A percentile compares a stretch with the other conserved stretches of the same genome.
phyloP scores from a whole-genome alignment of 2,888 invertebrate genomes.

The Aproaerema taeniolella region DNA sequence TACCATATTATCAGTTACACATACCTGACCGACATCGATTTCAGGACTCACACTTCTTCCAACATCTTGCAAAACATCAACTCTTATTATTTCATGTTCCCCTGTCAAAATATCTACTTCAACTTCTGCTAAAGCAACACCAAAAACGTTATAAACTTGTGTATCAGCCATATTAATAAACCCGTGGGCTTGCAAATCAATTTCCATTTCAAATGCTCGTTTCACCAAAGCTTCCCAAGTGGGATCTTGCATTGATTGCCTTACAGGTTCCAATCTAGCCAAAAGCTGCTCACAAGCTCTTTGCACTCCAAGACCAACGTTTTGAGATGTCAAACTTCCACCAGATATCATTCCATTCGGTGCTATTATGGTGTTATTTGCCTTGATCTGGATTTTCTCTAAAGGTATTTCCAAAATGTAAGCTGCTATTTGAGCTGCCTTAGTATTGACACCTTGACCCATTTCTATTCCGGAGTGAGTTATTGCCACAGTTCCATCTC shows the following conservation, averaged over 20 bases:
- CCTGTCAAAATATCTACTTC: slow-evolving; percentile 88
- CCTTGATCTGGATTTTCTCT: slow-evolving; percentile 76
- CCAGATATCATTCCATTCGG: slow-evolving; percentile 78
- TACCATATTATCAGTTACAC: too few relatives aligned
- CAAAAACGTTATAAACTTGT: slow-evolving; percentile 76
- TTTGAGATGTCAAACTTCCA: slow-evolving; percentile 74
- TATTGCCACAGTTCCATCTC: slow-evolving; percentile 81
- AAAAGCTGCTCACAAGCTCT: slow-evolving; percentile 37
- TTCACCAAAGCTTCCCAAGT: slow-evolving; percentile 59
- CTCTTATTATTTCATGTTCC: slow-evolving; percentile 79
- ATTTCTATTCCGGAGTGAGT: slow-evolving; percentile 82
- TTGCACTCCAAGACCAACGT: slow-evolving; percentile 38
- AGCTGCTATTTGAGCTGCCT: slow-evolving; percentile 84
- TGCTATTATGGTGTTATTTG: slow-evolving; percentile 66
- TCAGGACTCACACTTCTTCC: slow-evolving; percentile 83
- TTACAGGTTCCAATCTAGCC: slow-evolving; percentile 51
- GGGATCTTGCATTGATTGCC: slow-evolving; percentile 57
- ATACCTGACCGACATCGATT: slow-evolving; percentile 82
- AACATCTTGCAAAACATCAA: slow-evolving; percentile 83
- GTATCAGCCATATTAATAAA: slow-evolving; percentile 61
- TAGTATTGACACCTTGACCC: slow-evolving; percentile 88
- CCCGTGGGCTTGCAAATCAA: slow-evolving; percentile 73
- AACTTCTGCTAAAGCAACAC: slow-evolving; percentile 80
- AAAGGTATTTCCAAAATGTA: slow-evolving; percentile 80
- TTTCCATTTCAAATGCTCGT: slow-evolving; percentile 58